Conservation (phyloP, 1,140 invertebrate genomes). For the Papilio polytes region DNA sequence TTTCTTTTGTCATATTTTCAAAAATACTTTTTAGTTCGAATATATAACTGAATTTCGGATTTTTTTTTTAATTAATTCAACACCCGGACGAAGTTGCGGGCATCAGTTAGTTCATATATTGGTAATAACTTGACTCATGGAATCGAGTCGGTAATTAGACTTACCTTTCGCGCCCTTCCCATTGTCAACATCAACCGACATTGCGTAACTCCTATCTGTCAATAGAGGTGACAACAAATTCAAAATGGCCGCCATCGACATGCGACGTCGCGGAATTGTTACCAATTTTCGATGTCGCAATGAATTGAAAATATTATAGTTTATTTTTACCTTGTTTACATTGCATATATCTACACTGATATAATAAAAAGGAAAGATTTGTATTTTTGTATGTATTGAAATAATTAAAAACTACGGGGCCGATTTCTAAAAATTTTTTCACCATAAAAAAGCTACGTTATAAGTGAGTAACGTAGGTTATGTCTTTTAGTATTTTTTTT, state of each 20-base stretch:
- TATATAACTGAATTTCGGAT: no score
- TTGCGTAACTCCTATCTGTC: slow-evolving; percentile 61
- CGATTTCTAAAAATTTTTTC: no score
- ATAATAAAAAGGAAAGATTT: no score
- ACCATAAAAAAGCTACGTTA: no score
- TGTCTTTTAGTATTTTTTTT: no score
- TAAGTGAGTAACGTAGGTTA: no score
- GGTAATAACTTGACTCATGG: neutral
- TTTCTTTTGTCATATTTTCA: no score
- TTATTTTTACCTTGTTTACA: neutral
- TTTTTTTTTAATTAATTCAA: neutral
- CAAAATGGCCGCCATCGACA: slow-evolving; percentile 64
- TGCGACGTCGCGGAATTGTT: slow-evolving; percentile 55
- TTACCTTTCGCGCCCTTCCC: slow-evolving; percentile 45
- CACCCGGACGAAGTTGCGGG: neutral
- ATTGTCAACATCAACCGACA: slow-evolving; percentile 59
- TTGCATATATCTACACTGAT: neutral
- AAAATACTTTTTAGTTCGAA: no score
- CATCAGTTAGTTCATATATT: neutral
- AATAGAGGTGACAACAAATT: slow-evolving; percentile 59
- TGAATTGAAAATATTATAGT: slow-evolving; percentile 47
- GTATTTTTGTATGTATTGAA: no score
- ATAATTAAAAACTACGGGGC: no score
- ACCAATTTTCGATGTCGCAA: slow-evolving; percentile 52
- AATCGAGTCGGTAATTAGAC: slow-evolving; percentile 25